phyloP scores from a whole-genome alignment of 1,140 invertebrate genomes.

The Drosophila saltans region DNA sequence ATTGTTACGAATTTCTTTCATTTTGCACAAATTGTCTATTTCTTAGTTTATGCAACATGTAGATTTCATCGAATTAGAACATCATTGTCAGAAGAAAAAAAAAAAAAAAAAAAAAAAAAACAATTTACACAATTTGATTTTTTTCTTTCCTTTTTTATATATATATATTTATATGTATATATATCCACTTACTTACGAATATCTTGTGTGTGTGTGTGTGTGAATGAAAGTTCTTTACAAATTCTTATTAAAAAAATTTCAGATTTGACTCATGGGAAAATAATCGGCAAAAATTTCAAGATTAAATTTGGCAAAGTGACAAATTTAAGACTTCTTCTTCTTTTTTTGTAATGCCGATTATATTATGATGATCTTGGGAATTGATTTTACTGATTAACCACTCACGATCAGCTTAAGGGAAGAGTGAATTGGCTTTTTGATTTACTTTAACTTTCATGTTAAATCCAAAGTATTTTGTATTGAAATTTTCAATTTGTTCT shows the following conservation, averaged over 20 bases:
- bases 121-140: slow-evolving; percentile 1
- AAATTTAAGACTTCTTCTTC: too few species aligned
- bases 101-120: not conserved
- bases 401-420: too few species aligned
- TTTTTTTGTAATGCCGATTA: too few species aligned
- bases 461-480: too few species aligned
- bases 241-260: not conserved
- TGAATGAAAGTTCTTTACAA: slow-evolving; percentile 4
- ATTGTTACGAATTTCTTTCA: not conserved
- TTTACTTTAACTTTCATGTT: too few species aligned
- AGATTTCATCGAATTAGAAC: not conserved
- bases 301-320: too few species aligned
- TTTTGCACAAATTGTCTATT: not conserved
- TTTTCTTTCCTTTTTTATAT: not conserved
- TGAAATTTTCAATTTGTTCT: too few species aligned
- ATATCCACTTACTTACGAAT: not conserved
- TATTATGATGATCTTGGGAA: too few species aligned
- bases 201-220: slow-evolving; percentile 8
- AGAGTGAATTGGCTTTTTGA: too few species aligned
- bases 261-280: not conserved
- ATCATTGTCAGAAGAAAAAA: not conserved
- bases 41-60: not conserved
- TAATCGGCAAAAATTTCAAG: too few species aligned
- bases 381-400: too few species aligned
- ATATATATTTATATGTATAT: not conserved